These are phyloP conservation scores for Pachycephala philippinensis DNA, from an alignment of 2,113 vertebrate genomes.

Conservation along the genomic window DNA sequence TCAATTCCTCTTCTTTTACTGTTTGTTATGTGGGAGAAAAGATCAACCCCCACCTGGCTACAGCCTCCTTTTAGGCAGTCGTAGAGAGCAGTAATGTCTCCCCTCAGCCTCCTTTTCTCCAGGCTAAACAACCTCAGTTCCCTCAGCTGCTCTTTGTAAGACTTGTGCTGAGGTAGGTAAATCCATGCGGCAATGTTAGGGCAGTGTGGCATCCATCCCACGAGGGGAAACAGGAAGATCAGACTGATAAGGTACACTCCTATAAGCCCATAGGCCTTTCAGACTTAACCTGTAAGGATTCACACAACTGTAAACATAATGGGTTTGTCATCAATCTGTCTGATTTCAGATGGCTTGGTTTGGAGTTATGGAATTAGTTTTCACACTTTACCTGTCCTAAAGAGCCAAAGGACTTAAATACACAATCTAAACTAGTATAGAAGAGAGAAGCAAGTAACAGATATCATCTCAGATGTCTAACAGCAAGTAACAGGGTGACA, in stretches of 20 bases:
- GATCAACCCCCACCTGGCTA: no score
- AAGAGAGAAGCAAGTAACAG: not conserved
- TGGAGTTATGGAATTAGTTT: not conserved
- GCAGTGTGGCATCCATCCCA: not conserved
- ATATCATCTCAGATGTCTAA: not conserved
- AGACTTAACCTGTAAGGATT: not conserved
- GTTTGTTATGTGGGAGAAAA: not conserved
- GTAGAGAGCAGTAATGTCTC: not conserved
- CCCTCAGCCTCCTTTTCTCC: not conserved
- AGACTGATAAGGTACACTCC: rapidly evolving
- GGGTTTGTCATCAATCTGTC: not conserved
- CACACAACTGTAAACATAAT: not conserved
- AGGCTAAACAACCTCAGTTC: not conserved
- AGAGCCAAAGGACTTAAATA: not conserved
- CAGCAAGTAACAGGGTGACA: not conserved
- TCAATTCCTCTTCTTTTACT: not conserved
- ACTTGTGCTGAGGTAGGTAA: not conserved
- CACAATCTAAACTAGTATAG: not conserved
- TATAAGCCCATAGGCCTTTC: not conserved
- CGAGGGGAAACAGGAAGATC: not conserved
- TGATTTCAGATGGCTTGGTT: not conserved
- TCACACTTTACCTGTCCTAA: not conserved
- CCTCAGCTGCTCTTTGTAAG: not conserved
- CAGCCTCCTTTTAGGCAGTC: not conserved
- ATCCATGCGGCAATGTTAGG: not conserved